Evolutionary conservation across 2,797 vertebrate species (phyloP).

Genomic region (Sebastes umbrosus): DNA sequence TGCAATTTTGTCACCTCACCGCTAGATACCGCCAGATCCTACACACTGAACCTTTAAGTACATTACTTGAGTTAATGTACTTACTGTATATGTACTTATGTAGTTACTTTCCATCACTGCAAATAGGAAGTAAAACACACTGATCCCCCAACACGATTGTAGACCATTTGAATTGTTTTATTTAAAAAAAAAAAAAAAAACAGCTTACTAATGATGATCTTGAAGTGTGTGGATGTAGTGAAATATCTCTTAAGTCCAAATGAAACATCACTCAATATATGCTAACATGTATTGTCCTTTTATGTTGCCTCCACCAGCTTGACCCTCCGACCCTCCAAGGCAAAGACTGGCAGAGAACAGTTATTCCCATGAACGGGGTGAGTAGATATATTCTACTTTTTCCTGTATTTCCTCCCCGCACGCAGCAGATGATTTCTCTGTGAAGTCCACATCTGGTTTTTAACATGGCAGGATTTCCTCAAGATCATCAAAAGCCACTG

Average conservation of each 20-base stretch:
- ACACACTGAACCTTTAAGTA: no score
- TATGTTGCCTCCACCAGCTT: slow-evolving; percentile 79
- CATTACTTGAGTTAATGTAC: no score
- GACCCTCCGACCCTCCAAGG: slow-evolving; percentile 92
- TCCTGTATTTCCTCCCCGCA: background rate
- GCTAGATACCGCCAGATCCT: no score
- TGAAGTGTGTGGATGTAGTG: background rate
- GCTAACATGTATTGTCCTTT: background rate
- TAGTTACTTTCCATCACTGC: no score
- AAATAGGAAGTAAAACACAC: no score
- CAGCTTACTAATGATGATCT: background rate
- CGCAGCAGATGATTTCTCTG: background rate
- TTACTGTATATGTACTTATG: no score
- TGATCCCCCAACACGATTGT: no score
- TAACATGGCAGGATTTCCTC: slow-evolving; percentile 26
- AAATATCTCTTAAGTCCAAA: background rate
- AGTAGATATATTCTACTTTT: slow-evolving; percentile 51
- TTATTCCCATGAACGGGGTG: slow-evolving; percentile 97
- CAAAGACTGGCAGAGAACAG: slow-evolving; percentile 96
- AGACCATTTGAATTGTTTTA: background rate
- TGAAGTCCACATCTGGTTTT: slow-evolving; percentile 27
- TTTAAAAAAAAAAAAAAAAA: background rate
- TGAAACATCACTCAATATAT: background rate
- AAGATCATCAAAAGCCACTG: background rate
- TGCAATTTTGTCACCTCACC: no score